Conservation (phyloP, 2,888 invertebrate species). For the Amitus sp. region DNA sequence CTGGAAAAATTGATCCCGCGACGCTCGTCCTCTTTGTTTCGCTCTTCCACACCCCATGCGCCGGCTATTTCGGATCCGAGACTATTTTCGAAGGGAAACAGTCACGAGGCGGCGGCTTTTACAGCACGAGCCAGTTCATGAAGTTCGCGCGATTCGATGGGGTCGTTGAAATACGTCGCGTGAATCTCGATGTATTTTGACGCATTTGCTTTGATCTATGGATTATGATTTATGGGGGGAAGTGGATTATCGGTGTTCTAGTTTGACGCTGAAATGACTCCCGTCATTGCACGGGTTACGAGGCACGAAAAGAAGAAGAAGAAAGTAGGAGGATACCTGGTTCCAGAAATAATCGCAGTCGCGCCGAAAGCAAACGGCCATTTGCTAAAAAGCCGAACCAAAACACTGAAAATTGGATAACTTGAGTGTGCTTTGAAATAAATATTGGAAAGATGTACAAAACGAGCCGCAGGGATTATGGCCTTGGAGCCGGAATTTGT, state of each 20-base stretch:
- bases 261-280: not conserved
- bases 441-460: conserved; percentile 20
- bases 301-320: conserved; percentile 18
- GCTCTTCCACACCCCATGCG: conserved; percentile 52
- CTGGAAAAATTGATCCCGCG: conserved; percentile 45
- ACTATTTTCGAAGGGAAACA: conserved; percentile 59
- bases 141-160: not conserved
- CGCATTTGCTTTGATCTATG: no score
- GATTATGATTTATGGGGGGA: not conserved
- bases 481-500: no score
- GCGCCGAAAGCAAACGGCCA: not conserved
- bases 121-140: conserved; percentile 15
- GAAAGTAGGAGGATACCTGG: conserved; percentile 35
- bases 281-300: not conserved
- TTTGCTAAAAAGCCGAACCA: no score
- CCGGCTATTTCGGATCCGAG: conserved; percentile 59
- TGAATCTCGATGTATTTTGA: no score
- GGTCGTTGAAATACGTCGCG: not conserved
- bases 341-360: conserved; percentile 43
- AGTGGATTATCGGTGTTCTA: not conserved
- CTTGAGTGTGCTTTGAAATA: no score
- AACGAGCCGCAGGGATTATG: conserved; percentile 19
- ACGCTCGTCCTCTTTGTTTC: conserved; percentile 38
- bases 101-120: conserved; percentile 57
- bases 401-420: no score